These are phyloP conservation scores for Rhodeus uyekii DNA, from an alignment of 2,797 vertebrate genomes.

Conservation along the genomic window DNA sequence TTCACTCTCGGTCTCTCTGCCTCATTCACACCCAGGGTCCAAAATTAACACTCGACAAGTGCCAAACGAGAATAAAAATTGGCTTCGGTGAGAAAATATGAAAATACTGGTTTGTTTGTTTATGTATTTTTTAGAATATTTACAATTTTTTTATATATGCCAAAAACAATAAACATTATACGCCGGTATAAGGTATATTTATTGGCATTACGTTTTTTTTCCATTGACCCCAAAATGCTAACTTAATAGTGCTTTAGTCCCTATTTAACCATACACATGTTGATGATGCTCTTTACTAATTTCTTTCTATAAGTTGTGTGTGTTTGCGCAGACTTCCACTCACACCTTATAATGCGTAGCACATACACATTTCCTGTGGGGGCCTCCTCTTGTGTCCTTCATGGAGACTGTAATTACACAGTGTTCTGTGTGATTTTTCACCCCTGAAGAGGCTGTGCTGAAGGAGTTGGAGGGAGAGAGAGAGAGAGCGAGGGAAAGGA, in stretches of 20 bases:
- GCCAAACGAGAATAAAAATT: conserved; percentile 4
- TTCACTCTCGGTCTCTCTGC: conserved; percentile 10
- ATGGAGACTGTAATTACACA: conserved; percentile 63
- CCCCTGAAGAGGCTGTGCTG: conserved; percentile 53
- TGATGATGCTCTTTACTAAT: neutral
- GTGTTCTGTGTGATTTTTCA: conserved; percentile 51
- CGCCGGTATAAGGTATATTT: neutral
- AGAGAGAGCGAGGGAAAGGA: conserved; percentile 16
- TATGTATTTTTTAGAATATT: no score
- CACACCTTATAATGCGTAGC: conserved; percentile 31
- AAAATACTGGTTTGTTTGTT: no score
- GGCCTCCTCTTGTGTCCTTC: conserved; percentile 59
- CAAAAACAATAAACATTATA: neutral
- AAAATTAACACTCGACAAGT: conserved; percentile 11
- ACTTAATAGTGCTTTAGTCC: neutral
- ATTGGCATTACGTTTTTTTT: neutral
- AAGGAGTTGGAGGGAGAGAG: conserved; percentile 22
- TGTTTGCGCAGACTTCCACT: conserved; percentile 36
- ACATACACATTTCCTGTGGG: conserved; percentile 44
- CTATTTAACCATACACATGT: neutral
- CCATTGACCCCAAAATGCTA: neutral
- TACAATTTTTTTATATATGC: neutral
- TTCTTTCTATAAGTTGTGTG: conserved; percentile 6
- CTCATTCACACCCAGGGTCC: conserved; percentile 36
- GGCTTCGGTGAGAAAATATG: neutral